Base-by-base conservation (phyloP, 1,140 invertebrate genomes). In the Ptiloglossa arizonensis region DNA sequence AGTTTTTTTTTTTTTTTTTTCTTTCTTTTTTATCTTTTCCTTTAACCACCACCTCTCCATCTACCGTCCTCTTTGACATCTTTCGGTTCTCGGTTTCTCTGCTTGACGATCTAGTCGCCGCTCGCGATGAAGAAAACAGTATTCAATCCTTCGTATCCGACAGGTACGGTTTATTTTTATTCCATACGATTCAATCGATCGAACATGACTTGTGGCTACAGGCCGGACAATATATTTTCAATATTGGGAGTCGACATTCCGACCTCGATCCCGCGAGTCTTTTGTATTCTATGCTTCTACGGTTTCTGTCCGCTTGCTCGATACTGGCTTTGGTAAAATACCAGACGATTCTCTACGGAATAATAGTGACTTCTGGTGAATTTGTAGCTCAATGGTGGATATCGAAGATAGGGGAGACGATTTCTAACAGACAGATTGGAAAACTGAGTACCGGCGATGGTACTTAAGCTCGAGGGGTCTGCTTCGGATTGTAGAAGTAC, bases 121-220 rank as follows among this genome's bases (percentile, higher is more conserved):
- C 24, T 50, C 60, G 24, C 62, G 70, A 54, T 38, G 27, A 35
- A 50, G 50, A 27, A 29, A 62, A 82, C 57, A 27, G 35, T 84
- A 84, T 85, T 77, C 77, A 66, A 83, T 54, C 60, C 66, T 85
- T 78, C 82, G 78, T 83, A 79, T 87, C 57, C 74, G 73, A 75
- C 46, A 78, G 88, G 82, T 75, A 81, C 87, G 82, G 81, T 90
- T 90, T 90, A 89, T 89, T 91, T 91, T 90, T 91, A 88, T 89
- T 90, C 86, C 85, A 86, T 89, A 87, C 85, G 88, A 89, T 90
- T 90, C 89, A 87, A 90, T 89, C 89, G 89, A 90, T 91, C 89
- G 90, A 89, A 89, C 89, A 89, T 88, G 89, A 90, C 89, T 90
- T 87, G 90, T 90, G 87, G 89, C 89, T 89, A 90, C 84, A 88